Base-by-base conservation (phyloP, 2,797 vertebrate species). In the Erethizon dorsatum region DNA sequence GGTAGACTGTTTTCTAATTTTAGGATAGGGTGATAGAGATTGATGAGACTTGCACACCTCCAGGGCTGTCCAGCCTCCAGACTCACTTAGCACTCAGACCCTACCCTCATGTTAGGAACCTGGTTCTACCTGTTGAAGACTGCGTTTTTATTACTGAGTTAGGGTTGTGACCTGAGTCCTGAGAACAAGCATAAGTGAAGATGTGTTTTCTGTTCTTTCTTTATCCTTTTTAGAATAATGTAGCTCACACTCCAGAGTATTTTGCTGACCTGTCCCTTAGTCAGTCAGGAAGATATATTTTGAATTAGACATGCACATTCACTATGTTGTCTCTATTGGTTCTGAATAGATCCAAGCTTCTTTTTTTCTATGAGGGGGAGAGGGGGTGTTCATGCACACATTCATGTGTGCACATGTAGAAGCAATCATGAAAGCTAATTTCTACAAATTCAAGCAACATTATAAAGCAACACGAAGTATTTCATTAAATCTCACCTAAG, bases 401-500 rank as follows among this genome's bases (percentile, higher is more conserved):
- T 75, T 91, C 8, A 8, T 28, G 5, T 15, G 22, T 75, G 24
- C 75, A 12, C 22, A 69, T 69, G 22, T 50, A n/a, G 45, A 90
- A 59, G 78, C 3, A 93, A 79, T 37, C 71, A 90, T 10, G 78
- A 83, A 90, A 47, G 9, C 17, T 93, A 14, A 95, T 93, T 95
- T 97, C 57, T 77, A 95, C 7, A 91, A 96, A 89, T 89, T 95
- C 63, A 95, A 88, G 33, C 45, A 92, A 85, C 50, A 7, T 69
- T 97, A 31, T 89, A 90, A 95, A 84, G 67, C 59, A 95, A 94
- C 14, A 73, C 1, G 56, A 94, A 85, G 4, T 6, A 90, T 91
- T 96, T 88, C 47, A 90, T 78, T 1, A 45, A 92, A 83, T 93
- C 63, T 96, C 86, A 96, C 50, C 24, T 93, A 71, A 97, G 33